A percentile compares a stretch with the other conserved stretches of the same genome.
Conservation (phyloP, 1,140 invertebrate species). For the Aradophagus sp. region DNA sequence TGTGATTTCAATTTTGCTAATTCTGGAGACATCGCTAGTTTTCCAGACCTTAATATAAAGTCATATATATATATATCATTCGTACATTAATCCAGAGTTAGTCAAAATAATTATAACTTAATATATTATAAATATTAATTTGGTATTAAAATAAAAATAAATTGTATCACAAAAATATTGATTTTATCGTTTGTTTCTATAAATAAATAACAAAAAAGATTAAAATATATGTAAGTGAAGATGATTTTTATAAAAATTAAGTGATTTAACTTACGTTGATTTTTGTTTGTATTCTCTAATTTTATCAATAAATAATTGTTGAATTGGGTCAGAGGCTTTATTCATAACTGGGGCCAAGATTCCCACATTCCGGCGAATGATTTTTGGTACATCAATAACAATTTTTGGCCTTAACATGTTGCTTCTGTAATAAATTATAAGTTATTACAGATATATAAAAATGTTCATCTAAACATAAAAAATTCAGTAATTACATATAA, state of each 20-base stretch:
- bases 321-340: conserved; percentile 90
- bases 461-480: too few relatives aligned
- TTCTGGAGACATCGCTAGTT: conserved; percentile 86
- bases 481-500: too few relatives aligned
- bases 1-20: conserved; percentile 83
- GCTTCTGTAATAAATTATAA: too few relatives aligned
- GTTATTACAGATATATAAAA: too few relatives aligned
- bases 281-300: conserved; percentile 90
- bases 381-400: conserved; percentile 54
- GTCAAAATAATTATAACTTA: neutral
- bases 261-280: conserved; percentile 77
- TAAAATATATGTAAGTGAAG: too few relatives aligned
- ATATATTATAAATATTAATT: too few relatives aligned
- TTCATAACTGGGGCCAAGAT: conserved; percentile 81
- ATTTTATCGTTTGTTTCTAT: too few relatives aligned
- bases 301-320: conserved; percentile 95
- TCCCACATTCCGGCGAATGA: conserved; percentile 79
- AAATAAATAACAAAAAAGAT: too few relatives aligned
- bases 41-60: conserved; percentile 78
- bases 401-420: conserved; percentile 66
- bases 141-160: too few relatives aligned
- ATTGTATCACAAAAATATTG: too few relatives aligned
- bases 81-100: neutral
- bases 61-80: neutral
- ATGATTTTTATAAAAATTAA: neutral